Evolutionary conservation across 1,140 invertebrate genomes (phyloP).

Genomic region (Bombus consobrinus): DNA sequence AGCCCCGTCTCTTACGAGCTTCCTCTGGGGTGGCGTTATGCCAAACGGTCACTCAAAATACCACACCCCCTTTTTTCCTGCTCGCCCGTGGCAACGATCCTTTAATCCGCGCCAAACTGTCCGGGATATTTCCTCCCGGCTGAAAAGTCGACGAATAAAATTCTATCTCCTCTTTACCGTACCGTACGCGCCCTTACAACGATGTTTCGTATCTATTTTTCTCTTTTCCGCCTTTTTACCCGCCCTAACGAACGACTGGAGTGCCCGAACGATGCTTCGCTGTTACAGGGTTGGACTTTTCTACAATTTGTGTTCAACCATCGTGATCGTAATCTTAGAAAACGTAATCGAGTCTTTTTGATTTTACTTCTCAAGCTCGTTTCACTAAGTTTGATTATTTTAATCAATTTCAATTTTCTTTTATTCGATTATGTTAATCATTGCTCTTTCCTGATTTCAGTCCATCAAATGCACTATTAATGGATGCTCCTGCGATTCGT

Average conservation of each 20-base stretch:
- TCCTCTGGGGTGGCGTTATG: conserved; percentile 76
- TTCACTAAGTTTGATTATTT: neutral
- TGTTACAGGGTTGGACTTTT: neutral
- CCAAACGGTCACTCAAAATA: conserved; percentile 78
- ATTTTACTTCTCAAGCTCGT: no score
- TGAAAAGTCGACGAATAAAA: conserved; percentile 32
- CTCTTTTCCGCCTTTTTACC: neutral
- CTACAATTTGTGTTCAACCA: no score
- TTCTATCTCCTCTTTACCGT: neutral
- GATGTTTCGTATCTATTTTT: neutral
- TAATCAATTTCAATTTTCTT: no score
- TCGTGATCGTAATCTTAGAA: no score
- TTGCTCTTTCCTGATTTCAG: conserved; percentile 79
- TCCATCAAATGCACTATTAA: conserved; percentile 89
- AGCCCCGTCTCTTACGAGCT: conserved; percentile 64
- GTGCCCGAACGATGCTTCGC: neutral
- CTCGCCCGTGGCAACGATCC: conserved; percentile 60
- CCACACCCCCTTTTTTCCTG: conserved; percentile 54
- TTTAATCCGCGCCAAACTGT: conserved; percentile 66
- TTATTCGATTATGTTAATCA: neutral
- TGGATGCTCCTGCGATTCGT: conserved; percentile 89
- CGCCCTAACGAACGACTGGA: neutral
- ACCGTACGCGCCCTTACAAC: no score
- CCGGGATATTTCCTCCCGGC: conserved; percentile 32
- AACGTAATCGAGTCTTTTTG: no score